These are phyloP conservation scores for Podarcis lilfordi DNA, from an alignment of 2,797 vertebrate genomes.

Conservation along the genomic window DNA sequence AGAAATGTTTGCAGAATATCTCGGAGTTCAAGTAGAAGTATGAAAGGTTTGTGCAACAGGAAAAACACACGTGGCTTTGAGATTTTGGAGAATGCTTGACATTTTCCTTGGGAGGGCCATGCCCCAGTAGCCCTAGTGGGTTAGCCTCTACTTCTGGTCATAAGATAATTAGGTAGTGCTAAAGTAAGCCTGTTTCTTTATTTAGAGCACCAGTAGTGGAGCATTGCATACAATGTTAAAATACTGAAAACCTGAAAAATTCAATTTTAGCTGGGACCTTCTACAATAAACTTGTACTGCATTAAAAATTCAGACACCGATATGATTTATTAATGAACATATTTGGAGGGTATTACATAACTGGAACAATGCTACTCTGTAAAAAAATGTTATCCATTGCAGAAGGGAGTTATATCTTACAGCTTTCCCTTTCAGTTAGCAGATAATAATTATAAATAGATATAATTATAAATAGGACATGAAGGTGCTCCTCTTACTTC, in stretches of 20 bases:
- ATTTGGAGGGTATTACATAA: neutral
- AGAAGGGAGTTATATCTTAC: neutral
- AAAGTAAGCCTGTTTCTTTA: neutral
- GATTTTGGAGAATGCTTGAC: too few relatives aligned
- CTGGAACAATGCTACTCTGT: neutral
- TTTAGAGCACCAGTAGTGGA: neutral
- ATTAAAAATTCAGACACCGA: constrained; percentile 15
- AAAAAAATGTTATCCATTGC: neutral
- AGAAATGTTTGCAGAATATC: too few relatives aligned
- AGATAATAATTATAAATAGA: neutral
- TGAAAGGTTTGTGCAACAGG: too few relatives aligned
- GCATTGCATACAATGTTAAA: constrained; percentile 8
- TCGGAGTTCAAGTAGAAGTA: too few relatives aligned
- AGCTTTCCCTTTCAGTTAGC: neutral
- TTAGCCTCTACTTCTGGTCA: neutral
- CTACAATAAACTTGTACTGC: neutral
- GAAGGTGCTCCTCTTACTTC: neutral
- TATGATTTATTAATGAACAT: constrained; percentile 1
- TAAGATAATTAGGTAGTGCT: neutral
- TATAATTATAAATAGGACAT: neutral
- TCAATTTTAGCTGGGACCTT: constrained; percentile 2
- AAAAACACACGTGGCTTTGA: too few relatives aligned
- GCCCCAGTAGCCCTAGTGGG: too few relatives aligned
- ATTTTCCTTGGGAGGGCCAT: too few relatives aligned
- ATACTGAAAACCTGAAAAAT: neutral